Percentiles rank a stretch among this genome's conserved stretches.
These are phyloP conservation scores for Ciona savignyi DNA, from an alignment of 23 tunicate species.

Conservation along the genomic window DNA sequence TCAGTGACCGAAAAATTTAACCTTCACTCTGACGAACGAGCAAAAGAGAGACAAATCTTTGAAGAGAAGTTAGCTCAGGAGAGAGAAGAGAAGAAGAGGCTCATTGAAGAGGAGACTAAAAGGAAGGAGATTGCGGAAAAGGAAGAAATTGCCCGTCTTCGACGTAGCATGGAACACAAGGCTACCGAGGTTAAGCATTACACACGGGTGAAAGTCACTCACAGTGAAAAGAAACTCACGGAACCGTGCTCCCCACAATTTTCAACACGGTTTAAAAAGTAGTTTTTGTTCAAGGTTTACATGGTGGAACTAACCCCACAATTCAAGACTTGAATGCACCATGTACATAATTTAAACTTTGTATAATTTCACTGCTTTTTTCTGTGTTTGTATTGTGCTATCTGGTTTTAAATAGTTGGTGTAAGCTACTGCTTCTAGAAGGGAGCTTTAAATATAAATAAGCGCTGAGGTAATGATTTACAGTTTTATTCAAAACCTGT, in stretches of 20 bases:
- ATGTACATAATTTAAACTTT: too few species aligned
- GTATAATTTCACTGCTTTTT: too few species aligned
- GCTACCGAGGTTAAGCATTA: neutral
- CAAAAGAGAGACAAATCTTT: neutral
- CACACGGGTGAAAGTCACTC: neutral
- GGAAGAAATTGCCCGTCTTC: neutral
- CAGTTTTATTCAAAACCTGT: too few species aligned
- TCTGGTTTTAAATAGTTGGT: too few species aligned
- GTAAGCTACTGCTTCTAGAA: too few species aligned
- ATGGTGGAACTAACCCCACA: too few species aligned
- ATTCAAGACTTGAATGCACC: too few species aligned
- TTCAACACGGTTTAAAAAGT: neutral
- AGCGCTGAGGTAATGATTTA: too few species aligned
- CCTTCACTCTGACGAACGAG: neutral
- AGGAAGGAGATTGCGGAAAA: neutral
- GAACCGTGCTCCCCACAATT: neutral
- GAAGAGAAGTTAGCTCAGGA: neutral
- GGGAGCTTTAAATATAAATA: too few species aligned
- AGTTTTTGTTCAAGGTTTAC: too few species aligned
- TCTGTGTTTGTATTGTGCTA: too few species aligned
- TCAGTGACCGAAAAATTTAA: neutral
- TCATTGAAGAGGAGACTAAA: neutral
- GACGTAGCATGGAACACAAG: neutral
- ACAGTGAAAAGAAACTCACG: neutral
- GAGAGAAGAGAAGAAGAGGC: neutral